Percentiles rank a stretch among this genome's conserved stretches.
Conservation (phyloP, 2,797 vertebrate genomes). For the Eospalax fontanierii region DNA sequence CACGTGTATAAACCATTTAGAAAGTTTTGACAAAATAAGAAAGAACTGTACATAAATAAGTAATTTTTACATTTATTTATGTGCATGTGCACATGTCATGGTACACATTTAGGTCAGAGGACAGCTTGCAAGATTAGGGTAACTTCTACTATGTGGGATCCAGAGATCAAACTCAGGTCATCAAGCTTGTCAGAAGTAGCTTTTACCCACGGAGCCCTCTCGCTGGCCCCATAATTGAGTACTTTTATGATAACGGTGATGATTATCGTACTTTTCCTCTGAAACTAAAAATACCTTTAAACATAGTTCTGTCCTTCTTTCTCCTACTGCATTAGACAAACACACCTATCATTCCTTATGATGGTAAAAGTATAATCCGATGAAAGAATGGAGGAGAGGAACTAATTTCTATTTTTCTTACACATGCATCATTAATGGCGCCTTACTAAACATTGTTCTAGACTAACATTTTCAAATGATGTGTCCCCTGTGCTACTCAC, state of each 20-base stretch:
- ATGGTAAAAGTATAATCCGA: not conserved
- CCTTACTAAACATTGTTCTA: not conserved
- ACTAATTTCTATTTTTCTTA: not conserved
- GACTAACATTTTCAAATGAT: not conserved
- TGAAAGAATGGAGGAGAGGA: not conserved
- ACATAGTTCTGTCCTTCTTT: not conserved
- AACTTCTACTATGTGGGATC: not conserved
- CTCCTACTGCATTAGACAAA: not conserved
- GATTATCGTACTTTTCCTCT: not conserved
- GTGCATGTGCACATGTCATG: not conserved
- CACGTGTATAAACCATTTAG: not conserved
- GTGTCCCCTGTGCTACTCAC: not conserved
- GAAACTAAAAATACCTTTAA: not conserved
- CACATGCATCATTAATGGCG: not conserved
- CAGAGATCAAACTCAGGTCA: not conserved
- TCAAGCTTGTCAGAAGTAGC: accelerated
- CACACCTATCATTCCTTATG: not conserved
- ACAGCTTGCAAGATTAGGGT: not conserved
- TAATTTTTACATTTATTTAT: not conserved
- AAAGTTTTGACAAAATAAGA: not conserved
- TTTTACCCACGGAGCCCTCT: not conserved
- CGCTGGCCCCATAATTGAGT: not conserved
- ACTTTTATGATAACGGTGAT: constrained; percentile 8
- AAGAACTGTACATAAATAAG: not conserved
- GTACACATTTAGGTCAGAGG: not conserved